Evolutionary conservation across 92 coral and sea anemone genomes (phyloP), one percentile per base, ranked within the genome.

Genomic region (Chrysogorgia sp.): DNA sequence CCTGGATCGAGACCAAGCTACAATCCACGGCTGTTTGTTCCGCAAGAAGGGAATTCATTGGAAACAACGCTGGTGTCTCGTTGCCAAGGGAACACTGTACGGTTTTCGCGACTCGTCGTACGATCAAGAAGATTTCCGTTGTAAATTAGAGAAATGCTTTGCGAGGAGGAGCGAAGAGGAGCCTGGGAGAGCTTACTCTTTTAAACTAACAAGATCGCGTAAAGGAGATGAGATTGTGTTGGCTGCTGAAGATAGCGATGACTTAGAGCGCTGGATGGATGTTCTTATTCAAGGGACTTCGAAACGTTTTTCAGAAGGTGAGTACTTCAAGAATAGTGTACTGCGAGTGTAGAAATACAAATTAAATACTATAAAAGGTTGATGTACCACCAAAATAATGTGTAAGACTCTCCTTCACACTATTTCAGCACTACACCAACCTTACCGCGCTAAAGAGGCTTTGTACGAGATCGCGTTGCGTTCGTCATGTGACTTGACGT

Each of bases 61-160:
- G 98, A 94, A 91, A 81, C 88, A 77, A 7, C 87, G 98, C 0
- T 94, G 98, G 98, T 94, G 98, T 61, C 92, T 92, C 19, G 90
- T 94, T 17, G 89, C 85, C 53, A 90, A 87, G 37, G 90, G 83
- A 40, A 56, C 71, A 1, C 70, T 94, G 49, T 87, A 81, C 75
- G 90, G 88, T 48, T 94, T 87, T 83, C 92, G 92, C 72, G 98
- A 94, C 62, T 89, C 90, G 17, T 91, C 90, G 40, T 81, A 84
- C 15, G 78, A 86, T 13, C 63, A 79, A 4, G 90, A 96, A 2
- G 98, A 94, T 59, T 83, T 89, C 23, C 86, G 92, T 48, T 85
- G 86, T 60, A 88, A 86, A 34, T 82, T 94, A 5, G 82, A 64
- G 19, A 92, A 92, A 23, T 83, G 92, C 29, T 49, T 45, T 7